These are phyloP conservation scores for Poecilia latipinna DNA, from an alignment of 2,113 vertebrate species.

Conservation along the genomic window DNA sequence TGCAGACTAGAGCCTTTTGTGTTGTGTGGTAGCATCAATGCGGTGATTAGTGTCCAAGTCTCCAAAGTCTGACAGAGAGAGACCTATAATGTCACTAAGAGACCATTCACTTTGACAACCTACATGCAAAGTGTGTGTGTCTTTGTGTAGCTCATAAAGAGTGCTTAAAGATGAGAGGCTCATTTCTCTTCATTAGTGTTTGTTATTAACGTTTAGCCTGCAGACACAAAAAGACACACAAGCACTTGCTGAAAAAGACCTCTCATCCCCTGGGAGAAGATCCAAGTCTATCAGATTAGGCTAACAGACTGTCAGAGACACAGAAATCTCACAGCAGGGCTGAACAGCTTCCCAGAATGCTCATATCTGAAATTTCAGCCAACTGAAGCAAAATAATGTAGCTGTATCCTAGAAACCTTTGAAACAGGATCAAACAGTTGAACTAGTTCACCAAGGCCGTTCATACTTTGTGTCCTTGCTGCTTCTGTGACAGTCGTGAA, in stretches of 20 bases:
- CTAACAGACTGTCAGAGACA: constrained; percentile 11
- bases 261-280: constrained; percentile 14
- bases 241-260: constrained; percentile 29
- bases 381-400: not conserved
- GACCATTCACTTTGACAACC: constrained; percentile 50
- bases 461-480: not conserved
- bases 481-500: not conserved
- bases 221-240: constrained; percentile 54
- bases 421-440: not conserved
- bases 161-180: constrained; percentile 50
- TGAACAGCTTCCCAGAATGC: not conserved
- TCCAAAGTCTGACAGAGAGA: constrained; percentile 12
- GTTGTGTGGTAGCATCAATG: constrained; percentile 39
- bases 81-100: constrained; percentile 50
- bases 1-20: constrained; percentile 65
- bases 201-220: constrained; percentile 41
- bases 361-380: not conserved
- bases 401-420: not conserved
- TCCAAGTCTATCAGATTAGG: constrained; percentile 17
- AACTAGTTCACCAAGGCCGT: not conserved
- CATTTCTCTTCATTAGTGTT: constrained; percentile 76
- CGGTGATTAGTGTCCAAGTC: constrained; percentile 15
- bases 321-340: constrained; percentile 4
- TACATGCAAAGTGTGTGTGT: constrained; percentile 49
- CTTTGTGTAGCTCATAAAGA: constrained; percentile 45